These are phyloP conservation scores for Himalopsyche phryganea DNA, from an alignment of 1,140 invertebrate species.

Conservation along the genomic window DNA sequence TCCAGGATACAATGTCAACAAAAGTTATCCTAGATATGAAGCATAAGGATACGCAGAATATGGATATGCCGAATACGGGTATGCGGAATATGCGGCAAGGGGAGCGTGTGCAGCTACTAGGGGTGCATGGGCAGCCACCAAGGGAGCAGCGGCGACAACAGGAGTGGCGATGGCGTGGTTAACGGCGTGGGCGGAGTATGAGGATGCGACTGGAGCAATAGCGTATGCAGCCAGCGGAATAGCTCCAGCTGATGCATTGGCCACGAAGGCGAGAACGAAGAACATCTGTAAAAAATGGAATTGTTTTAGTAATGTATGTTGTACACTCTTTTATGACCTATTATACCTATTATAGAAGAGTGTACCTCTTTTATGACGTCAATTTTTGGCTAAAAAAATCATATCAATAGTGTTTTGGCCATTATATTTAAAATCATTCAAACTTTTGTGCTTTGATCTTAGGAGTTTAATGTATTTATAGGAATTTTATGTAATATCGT, in stretches of 20 bases:
- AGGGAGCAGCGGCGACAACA: constrained; percentile 49
- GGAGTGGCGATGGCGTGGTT: constrained; percentile 60
- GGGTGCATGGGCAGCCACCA: constrained; percentile 30
- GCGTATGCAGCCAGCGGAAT: constrained; percentile 45
- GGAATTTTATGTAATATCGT: no score
- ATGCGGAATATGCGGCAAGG: constrained; percentile 35
- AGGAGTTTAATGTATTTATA: no score
- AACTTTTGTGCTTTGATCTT: no score
- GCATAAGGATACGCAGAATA: constrained; percentile 5
- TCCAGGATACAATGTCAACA: no score
- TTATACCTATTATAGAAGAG: no score
- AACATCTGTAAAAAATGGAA: constrained; percentile 39
- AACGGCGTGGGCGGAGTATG: constrained; percentile 60
- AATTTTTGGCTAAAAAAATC: no score
- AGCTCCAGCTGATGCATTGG: constrained; percentile 48
- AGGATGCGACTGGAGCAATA: constrained; percentile 58
- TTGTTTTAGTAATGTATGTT: background rate
- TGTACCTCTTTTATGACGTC: no score
- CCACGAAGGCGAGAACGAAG: constrained; percentile 44
- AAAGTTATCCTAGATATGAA: constrained; percentile 4
- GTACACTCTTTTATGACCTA: no score
- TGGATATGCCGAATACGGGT: constrained; percentile 27
- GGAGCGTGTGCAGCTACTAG: constrained; percentile 30
- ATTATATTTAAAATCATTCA: no score
- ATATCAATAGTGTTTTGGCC: no score